These are phyloP conservation scores for Oreocharis arfaki DNA, from an alignment of 2,113 vertebrate genomes.

Conservation along the genomic window DNA sequence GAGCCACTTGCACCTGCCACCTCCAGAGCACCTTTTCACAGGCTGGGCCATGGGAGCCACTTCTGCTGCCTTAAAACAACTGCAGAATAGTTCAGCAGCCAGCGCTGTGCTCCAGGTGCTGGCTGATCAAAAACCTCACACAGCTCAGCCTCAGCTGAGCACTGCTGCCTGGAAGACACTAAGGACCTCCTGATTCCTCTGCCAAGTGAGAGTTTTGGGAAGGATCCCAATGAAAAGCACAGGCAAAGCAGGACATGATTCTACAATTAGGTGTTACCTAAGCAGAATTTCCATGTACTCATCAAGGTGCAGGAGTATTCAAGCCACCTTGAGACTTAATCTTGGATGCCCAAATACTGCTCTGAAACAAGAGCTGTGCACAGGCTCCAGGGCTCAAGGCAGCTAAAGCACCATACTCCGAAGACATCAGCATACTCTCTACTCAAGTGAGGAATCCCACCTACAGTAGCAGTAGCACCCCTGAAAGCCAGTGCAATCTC, in stretches of 20 bases:
- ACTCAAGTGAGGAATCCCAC: background rate
- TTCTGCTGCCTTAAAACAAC: background rate
- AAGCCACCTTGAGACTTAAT: background rate
- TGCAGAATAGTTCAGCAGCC: background rate
- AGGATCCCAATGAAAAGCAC: background rate
- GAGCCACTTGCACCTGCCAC: background rate
- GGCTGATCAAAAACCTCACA: background rate
- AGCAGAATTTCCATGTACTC: background rate
- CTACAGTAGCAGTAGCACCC: background rate
- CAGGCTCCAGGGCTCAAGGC: background rate
- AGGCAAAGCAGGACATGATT: background rate
- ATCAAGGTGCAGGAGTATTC: background rate
- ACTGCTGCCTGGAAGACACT: background rate
- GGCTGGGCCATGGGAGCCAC: background rate
- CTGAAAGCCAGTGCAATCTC: background rate
- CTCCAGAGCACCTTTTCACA: background rate
- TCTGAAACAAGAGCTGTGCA: background rate
- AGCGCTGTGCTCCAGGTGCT: background rate
- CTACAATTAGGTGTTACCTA: background rate
- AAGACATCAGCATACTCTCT: background rate
- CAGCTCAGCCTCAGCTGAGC: background rate
- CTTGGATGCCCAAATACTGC: background rate
- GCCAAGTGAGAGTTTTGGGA: background rate
- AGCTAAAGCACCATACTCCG: background rate
- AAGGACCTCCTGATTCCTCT: background rate